Conservation (phyloP, 2,113 vertebrate species). For the Hydrochoerus hydrochaeris region DNA sequence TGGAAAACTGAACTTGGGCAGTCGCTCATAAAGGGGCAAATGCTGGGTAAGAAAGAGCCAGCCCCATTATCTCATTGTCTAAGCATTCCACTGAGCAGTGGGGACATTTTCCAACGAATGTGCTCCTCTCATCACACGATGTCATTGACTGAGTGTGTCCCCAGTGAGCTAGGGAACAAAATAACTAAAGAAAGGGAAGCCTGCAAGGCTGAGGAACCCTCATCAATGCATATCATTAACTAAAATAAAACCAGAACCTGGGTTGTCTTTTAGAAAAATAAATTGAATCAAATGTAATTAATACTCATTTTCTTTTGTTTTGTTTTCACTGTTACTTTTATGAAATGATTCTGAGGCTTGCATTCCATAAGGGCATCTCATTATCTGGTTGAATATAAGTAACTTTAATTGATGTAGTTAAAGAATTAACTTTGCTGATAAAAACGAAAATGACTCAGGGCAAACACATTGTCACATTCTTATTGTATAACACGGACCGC, state of each 20-base stretch:
- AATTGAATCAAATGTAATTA: conserved; percentile 60
- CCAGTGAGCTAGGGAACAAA: neutral
- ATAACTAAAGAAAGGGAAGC: neutral
- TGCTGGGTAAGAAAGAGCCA: neutral
- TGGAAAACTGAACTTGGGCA: neutral
- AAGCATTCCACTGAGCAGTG: neutral
- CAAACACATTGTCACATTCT: conserved; percentile 71
- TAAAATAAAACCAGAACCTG: conserved; percentile 55
- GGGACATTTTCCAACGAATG: neutral
- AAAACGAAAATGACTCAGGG: conserved; percentile 70
- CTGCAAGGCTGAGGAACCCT: neutral
- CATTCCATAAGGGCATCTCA: conserved; percentile 65
- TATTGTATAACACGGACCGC: conserved; percentile 63
- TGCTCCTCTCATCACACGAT: neutral
- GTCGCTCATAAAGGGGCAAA: neutral
- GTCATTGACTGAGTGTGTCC: neutral
- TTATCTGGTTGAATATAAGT: conserved; percentile 72
- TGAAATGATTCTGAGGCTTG: conserved; percentile 27
- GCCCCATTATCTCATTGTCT: neutral
- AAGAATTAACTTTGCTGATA: conserved; percentile 72
- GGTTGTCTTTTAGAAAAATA: neutral
- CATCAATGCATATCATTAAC: neutral
- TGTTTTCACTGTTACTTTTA: neutral
- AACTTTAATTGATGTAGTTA: conserved; percentile 77
- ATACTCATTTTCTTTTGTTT: conserved; percentile 38